phyloP scores from a whole-genome alignment of 2,888 invertebrate genomes.

The Coelopa pilipes region DNA sequence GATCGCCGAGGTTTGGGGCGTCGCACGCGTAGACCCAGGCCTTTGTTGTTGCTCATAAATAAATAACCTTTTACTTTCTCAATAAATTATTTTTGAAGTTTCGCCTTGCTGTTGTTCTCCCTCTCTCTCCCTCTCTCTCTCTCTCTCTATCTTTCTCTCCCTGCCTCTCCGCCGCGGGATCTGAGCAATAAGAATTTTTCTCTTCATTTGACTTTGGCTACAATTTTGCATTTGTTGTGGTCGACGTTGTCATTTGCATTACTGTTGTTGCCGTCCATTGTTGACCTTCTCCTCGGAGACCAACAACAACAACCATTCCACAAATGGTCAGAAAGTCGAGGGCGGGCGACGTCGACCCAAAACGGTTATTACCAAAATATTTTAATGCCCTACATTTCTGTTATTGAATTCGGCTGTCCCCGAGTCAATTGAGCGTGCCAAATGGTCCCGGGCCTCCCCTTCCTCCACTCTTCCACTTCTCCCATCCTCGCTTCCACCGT shows the following conservation, averaged over 20 bases:
- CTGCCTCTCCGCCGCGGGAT: not conserved
- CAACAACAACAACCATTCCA: not conserved
- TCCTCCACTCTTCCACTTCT: not conserved
- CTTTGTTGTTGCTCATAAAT: conserved; percentile 23
- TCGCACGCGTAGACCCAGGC: too few relatives aligned
- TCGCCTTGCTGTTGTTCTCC: too few relatives aligned
- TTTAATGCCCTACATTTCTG: conserved; percentile 16
- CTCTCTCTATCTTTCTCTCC: not conserved
- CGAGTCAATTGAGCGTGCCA: conserved; percentile 21
- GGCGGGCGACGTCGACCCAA: too few relatives aligned
- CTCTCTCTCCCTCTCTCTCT: not conserved
- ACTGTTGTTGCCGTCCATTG: not conserved
- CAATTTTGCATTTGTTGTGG: not conserved
- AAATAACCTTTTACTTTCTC: conserved; percentile 21
- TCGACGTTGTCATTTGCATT: not conserved
- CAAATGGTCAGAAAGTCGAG: not conserved
- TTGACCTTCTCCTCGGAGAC: not conserved
- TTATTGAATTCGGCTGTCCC: conserved; percentile 21
- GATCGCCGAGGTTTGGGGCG: too few relatives aligned
- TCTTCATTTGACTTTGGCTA: conserved; percentile 17
- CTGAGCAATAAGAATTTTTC: conserved; percentile 10
- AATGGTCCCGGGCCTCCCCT: not conserved
- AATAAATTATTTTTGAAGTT: conserved; percentile 15
- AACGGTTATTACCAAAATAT: conserved; percentile 22
- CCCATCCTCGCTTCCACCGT: too few relatives aligned